These are phyloP conservation scores for Meleagris gallopavo DNA, from an alignment of 2,113 vertebrate genomes.

Conservation along the genomic window DNA sequence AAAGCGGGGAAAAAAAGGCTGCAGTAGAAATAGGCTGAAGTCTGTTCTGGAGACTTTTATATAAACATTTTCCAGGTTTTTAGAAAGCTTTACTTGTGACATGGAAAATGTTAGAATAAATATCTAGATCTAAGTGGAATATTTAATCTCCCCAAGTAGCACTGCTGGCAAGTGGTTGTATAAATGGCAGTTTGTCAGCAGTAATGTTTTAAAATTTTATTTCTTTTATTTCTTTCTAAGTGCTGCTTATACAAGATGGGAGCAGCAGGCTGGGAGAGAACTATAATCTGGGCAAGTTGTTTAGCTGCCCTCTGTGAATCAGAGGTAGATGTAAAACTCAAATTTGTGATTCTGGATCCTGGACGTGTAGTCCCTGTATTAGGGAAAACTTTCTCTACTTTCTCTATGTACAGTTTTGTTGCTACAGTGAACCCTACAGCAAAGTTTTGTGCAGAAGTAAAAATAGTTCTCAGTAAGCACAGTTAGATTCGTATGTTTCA, in stretches of 20 bases:
- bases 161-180: neutral
- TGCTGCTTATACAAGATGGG: neutral
- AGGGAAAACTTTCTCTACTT: neutral
- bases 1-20: neutral
- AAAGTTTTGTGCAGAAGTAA: neutral
- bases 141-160: neutral
- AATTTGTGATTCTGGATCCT: neutral
- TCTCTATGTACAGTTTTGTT: neutral
- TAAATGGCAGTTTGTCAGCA: neutral
- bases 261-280: neutral
- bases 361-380: neutral
- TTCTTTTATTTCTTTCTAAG: neutral
- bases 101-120: neutral
- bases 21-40: neutral
- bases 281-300: neutral
- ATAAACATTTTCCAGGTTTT: neutral
- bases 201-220: neutral
- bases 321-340: neutral
- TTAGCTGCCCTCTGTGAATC: neutral
- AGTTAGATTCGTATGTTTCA: neutral
- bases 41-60: neutral
- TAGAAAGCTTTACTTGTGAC: neutral
- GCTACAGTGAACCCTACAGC: neutral
- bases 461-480: neutral
- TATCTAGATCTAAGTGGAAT: neutral